Conservation (phyloP, 37 sponge, comb jelly and placozoan genomes). For the Ephydatia muelleri region DNA sequence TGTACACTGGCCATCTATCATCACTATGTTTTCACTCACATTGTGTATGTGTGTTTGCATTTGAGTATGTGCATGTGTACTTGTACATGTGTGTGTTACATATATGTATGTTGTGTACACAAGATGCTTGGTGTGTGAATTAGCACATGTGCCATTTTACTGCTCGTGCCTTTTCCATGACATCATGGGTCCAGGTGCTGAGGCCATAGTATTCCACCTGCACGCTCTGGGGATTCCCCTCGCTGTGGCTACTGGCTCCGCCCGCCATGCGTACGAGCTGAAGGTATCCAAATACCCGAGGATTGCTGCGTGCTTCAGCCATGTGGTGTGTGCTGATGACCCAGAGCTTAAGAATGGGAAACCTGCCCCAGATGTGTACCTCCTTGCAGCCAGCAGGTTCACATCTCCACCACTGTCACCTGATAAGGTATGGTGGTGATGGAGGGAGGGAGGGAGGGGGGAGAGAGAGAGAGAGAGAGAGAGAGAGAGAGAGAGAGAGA, state of each 20-base stretch:
- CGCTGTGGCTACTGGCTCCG: constrained; percentile 88
- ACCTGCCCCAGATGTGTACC: constrained; percentile 92
- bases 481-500: too few species aligned
- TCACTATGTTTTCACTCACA: too few species aligned
- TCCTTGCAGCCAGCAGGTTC: constrained; percentile 74
- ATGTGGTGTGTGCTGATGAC: constrained; percentile 87
- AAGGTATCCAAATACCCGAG: constrained; percentile 71
- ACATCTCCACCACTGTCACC: constrained; percentile 58
- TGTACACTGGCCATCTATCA: too few species aligned
- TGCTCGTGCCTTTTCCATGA: neutral
- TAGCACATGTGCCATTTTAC: neutral
- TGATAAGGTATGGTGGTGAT: constrained; percentile 32
- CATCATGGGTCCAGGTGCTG: constrained; percentile 69
- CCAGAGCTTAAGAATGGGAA: constrained; percentile 89
- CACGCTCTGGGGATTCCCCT: constrained; percentile 70
- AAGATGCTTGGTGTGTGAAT: neutral
- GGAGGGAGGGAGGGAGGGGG: neutral
- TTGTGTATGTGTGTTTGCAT: neutral
- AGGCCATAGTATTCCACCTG: constrained; percentile 71
- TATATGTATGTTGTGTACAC: too few species aligned
- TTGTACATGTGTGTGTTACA: neutral
- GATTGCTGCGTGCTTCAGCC: constrained; percentile 63
- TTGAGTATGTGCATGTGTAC: neutral
- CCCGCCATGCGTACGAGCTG: constrained; percentile 48
- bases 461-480: too few species aligned